Conservation (phyloP, 1,140 invertebrate genomes). For the Maniola jurtina region DNA sequence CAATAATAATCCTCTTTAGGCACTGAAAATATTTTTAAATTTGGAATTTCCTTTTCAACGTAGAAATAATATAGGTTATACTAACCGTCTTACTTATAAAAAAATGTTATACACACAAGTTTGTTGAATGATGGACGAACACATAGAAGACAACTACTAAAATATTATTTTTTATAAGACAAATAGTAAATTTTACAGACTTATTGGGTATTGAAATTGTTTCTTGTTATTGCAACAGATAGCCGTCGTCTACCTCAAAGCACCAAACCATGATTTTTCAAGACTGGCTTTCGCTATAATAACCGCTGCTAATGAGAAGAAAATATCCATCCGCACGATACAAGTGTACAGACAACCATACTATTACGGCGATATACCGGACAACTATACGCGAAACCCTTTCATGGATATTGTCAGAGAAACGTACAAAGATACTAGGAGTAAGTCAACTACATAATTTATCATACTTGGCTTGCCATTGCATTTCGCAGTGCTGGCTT, state of each 20-base stretch:
- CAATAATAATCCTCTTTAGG: too few relatives aligned
- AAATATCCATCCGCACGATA: constrained; percentile 83
- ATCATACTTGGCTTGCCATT: neutral
- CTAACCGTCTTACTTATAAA: too few relatives aligned
- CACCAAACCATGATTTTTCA: constrained; percentile 83
- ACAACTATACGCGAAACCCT: constrained; percentile 88
- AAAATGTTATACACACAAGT: too few relatives aligned
- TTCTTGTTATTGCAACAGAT: constrained; percentile 76
- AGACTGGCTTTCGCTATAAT: constrained; percentile 87
- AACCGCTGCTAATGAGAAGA: constrained; percentile 82
- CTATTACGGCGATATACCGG: constrained; percentile 88
- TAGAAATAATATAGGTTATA: too few relatives aligned
- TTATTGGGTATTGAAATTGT: neutral
- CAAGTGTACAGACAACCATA: constrained; percentile 76
- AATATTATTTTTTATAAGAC: too few relatives aligned
- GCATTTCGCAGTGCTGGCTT: too few relatives aligned
- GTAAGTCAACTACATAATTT: constrained; percentile 72
- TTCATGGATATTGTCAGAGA: constrained; percentile 88
- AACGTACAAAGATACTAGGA: constrained; percentile 88
- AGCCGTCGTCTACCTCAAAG: constrained; percentile 86
- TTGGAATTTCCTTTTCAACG: too few relatives aligned
- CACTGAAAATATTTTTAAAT: too few relatives aligned
- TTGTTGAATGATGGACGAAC: too few relatives aligned
- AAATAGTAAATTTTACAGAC: too few relatives aligned
- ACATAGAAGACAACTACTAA: too few relatives aligned